Conservation (phyloP, 2,113 vertebrate species). For the Stercorarius parasiticus region DNA sequence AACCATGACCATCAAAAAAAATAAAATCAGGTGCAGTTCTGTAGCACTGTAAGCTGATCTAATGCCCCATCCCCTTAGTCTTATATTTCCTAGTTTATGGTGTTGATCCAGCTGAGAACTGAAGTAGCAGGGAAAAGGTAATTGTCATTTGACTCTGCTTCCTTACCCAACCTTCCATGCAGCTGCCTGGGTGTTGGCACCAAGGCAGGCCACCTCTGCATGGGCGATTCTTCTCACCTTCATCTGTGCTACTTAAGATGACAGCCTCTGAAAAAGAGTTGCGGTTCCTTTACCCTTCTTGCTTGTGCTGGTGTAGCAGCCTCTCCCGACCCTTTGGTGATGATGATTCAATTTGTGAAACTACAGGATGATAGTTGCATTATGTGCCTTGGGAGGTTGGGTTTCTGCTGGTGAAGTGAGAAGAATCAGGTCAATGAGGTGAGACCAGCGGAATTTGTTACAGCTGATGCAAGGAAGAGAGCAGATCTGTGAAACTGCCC, state of each 20-base stretch:
- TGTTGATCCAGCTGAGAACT: neutral
- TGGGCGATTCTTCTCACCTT: neutral
- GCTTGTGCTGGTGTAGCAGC: neutral
- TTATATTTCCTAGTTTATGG: neutral
- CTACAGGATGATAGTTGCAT: neutral
- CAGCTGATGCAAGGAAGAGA: neutral
- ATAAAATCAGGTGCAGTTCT: neutral
- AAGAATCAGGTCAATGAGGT: neutral
- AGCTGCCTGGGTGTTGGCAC: neutral
- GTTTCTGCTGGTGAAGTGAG: neutral
- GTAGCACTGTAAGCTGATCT: neutral
- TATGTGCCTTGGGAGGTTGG: neutral
- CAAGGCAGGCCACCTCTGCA: neutral
- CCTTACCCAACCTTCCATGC: fast-evolving
- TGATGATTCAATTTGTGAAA: neutral
- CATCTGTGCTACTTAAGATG: neutral
- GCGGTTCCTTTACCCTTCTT: fast-evolving
- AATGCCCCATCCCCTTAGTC: neutral
- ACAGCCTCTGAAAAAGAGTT: fast-evolving
- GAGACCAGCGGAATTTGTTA: neutral
- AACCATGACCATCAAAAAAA: neutral
- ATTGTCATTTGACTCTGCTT: neutral
- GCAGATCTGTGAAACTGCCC: neutral
- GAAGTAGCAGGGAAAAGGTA: neutral
- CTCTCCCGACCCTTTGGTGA: neutral